phyloP scores from a whole-genome alignment of 2,888 invertebrate species.

The Brachynemurus nebulosus region DNA sequence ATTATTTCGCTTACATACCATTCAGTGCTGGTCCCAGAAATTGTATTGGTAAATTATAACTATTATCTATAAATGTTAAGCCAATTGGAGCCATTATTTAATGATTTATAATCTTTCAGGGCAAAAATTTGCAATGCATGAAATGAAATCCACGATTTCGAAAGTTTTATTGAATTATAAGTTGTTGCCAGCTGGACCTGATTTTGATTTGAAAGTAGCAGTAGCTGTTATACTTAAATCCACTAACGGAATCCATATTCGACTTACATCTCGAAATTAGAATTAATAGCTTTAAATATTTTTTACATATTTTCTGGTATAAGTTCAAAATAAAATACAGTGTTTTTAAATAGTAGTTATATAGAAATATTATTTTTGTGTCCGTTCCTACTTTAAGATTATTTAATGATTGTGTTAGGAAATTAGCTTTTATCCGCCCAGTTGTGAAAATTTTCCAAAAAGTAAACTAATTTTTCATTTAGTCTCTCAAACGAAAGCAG shows the following conservation, averaged over 20 bases:
- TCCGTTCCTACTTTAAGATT: no score
- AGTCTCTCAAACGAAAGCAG: no score
- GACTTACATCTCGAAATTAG: neutral
- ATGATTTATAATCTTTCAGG: neutral
- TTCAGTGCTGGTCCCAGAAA: conserved; percentile 6
- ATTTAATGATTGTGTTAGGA: no score
- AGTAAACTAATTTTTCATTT: no score
- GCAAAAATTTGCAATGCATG: conserved; percentile 6
- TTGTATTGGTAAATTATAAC: conserved; percentile 2
- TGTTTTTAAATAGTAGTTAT: no score
- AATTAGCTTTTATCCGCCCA: no score
- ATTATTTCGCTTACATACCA: neutral
- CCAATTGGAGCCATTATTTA: no score
- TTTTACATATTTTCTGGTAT: no score
- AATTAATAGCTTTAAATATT: neutral
- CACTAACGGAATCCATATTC: neutral
- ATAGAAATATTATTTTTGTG: no score
- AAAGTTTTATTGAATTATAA: conserved; percentile 3
- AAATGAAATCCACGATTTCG: conserved; percentile 6
- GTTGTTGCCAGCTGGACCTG: neutral
- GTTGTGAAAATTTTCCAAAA: no score
- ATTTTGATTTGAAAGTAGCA: conserved; percentile 1
- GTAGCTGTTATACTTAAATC: conserved; percentile 4
- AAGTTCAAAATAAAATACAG: no score
- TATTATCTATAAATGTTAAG: neutral